Base-by-base conservation (phyloP, 2,797 vertebrate species). In the Malacoctenus gilli region DNA sequence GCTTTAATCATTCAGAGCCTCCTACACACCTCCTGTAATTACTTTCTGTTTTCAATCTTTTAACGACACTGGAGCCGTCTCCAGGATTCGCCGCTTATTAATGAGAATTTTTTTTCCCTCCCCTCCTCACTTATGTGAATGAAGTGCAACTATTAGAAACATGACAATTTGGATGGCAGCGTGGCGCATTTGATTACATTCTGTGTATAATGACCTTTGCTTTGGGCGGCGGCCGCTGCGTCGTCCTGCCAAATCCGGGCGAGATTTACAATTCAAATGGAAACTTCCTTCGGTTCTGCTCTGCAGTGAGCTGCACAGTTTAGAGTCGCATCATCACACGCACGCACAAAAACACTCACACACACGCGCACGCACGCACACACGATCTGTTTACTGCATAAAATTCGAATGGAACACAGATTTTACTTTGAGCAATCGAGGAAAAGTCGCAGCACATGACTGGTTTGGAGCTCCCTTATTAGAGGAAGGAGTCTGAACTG, bases 401-500 rank as follows among this genome's bases (percentile, higher is more conserved):
- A 28, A 28, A 28, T 28, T 28, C 6, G 25, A 28, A 1, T 28
- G 9, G 9, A 9, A 28, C 25, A 28, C 5, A 28, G 4, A 28
- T 28, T 2, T 28, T 28, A 28, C 25, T 28, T 28, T 28, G 6
- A 55, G 69, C n/a, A 53, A 69, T 1, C 28, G 15, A 58, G 57
- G 50, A 68, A 46, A 28, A 77, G 47, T 69, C 77, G 48, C 35
- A 58, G 52, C 23, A 59, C 20, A 44, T 74, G 63, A 66, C 39
- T 55, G 22, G 41, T 52, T 77, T 63, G 22, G 35, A 34, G 58
- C 54, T 48, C 55, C 64, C 44, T 58, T 60, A 77, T 78, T 72
- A 82, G 62, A 80, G 48, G 61, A 81, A 72, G 60, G 65, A 66
- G 47, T 68, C 65, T 80, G 67, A 68, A 74, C 22, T 41, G 52